These are phyloP conservation scores for Podiceps cristatus DNA, from an alignment of 2,113 vertebrate genomes.

Conservation along the genomic window DNA sequence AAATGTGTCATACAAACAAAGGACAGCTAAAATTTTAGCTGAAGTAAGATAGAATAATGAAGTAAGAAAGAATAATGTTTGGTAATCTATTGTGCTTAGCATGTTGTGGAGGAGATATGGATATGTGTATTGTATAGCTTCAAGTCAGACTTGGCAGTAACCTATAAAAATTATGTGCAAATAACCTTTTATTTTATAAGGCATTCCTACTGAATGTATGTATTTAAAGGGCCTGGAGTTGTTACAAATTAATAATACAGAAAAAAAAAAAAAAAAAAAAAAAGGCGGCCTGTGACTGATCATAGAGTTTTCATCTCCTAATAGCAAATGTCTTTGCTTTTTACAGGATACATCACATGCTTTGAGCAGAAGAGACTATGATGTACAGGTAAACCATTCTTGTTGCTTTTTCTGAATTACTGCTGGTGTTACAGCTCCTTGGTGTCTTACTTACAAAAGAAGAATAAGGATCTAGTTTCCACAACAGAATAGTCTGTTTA, in stretches of 20 bases:
- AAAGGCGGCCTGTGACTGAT: not conserved
- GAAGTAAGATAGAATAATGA: not conserved
- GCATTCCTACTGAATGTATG: not conserved
- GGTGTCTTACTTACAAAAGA: not conserved
- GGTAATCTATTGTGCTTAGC: not conserved
- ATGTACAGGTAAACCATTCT: constrained; percentile 36
- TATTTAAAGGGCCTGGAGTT: not conserved
- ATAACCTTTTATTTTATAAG: not conserved
- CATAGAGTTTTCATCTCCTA: not conserved
- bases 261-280: not conserved
- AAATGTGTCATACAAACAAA: not conserved
- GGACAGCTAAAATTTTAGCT: not conserved
- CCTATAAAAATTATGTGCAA: not conserved
- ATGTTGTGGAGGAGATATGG: not conserved
- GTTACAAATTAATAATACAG: not conserved
- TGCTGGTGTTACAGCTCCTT: not conserved
- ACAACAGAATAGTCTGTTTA: not conserved
- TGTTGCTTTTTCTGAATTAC: not conserved
- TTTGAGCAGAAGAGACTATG: constrained; percentile 3
- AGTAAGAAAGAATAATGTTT: not conserved
- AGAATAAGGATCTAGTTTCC: not conserved
- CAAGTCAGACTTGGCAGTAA: not conserved
- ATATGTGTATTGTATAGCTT: not conserved
- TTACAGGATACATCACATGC: constrained; percentile 48
- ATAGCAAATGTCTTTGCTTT: not conserved